Conservation (phyloP, 2,888 invertebrate species). For the Schizaphis graminum region DNA sequence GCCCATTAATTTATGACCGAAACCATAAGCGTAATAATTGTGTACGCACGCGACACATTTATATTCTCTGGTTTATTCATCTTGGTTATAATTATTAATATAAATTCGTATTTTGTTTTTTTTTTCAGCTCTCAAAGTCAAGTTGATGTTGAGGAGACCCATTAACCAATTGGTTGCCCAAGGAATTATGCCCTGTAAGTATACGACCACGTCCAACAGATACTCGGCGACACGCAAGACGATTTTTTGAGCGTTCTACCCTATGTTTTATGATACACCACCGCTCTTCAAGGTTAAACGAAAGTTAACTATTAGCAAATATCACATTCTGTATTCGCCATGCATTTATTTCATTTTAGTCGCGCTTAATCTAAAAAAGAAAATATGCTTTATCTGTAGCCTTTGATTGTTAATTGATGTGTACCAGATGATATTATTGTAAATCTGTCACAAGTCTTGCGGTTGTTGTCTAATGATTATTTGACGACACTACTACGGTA, state of each 20-base stretch:
- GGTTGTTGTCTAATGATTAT: conserved; percentile 67
- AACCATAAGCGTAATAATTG: conserved; percentile 30
- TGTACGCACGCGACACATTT: not conserved
- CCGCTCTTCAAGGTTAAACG: not conserved
- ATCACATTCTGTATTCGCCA: not conserved
- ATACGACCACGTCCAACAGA: conserved; percentile 54
- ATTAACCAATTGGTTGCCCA: conserved; percentile 96
- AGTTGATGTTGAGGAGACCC: conserved; percentile 94
- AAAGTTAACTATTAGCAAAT: not conserved
- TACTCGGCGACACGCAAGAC: not conserved
- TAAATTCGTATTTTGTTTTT: conserved; percentile 68
- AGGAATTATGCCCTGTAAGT: conserved; percentile 99
- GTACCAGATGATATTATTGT: not conserved
- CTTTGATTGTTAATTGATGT: not conserved
- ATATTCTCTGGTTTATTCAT: conserved; percentile 29
- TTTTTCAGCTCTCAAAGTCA: conserved; percentile 95
- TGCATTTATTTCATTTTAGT: not conserved
- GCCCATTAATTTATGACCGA: conserved; percentile 49
- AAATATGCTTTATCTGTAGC: not conserved
- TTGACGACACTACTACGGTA: not conserved
- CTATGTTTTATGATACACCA: not conserved
- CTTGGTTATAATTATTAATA: conserved; percentile 23
- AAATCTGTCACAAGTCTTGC: not conserved
- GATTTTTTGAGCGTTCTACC: not conserved
- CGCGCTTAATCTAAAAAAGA: not conserved